Evolutionary conservation across 2,797 vertebrate species (phyloP).

Genomic region (Smutsia gigantea): DNA sequence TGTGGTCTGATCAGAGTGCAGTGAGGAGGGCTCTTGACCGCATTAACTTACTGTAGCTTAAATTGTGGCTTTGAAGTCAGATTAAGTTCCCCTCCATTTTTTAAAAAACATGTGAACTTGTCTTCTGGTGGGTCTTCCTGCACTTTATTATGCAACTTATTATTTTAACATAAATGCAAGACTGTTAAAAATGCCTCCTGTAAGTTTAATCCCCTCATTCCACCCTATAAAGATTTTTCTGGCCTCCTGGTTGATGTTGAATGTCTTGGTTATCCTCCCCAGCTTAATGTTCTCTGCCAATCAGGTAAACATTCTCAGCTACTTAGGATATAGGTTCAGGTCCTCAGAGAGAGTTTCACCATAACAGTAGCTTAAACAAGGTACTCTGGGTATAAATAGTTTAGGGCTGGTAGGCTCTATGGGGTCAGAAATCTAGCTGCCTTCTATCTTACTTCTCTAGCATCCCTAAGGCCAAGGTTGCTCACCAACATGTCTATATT

Average conservation of each 20-base stretch:
- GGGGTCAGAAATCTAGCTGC: neutral
- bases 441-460: neutral
- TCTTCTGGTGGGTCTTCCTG: neutral
- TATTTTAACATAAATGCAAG: conserved; percentile 18
- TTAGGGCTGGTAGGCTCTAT: neutral
- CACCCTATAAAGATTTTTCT: neutral
- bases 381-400: neutral
- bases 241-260: neutral
- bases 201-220: neutral
- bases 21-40: neutral
- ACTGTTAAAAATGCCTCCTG: neutral
- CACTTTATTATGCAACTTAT: neutral
- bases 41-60: neutral
- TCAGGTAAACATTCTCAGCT: neutral
- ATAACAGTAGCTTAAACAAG: neutral
- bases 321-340: neutral
- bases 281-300: neutral
- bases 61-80: neutral
- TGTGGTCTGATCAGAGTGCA: neutral
- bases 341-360: neutral
- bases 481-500: neutral
- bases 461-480: neutral
- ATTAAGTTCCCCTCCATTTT: neutral
- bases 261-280: neutral
- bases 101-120: neutral